phyloP scores from a whole-genome alignment of 1,140 invertebrate genomes.

The Kradibia gibbosae region DNA sequence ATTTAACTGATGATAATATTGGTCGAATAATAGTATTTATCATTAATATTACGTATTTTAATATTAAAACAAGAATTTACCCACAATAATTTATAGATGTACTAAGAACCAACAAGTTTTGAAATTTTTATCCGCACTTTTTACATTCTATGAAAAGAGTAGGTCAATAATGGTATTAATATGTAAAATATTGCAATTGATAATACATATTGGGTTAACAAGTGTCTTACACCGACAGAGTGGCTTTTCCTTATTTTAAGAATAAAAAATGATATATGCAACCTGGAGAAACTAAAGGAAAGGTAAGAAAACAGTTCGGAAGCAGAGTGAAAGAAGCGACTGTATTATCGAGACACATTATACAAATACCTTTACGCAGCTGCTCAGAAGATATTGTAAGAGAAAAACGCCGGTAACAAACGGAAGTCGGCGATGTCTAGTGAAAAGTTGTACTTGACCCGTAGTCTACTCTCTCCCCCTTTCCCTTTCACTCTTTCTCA shows the following conservation, averaged over 20 bases:
- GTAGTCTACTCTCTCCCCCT: not conserved
- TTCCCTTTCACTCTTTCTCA: not conserved
- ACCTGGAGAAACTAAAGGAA: not conserved
- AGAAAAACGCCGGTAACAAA: constrained; percentile 15
- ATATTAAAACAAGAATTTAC: no score
- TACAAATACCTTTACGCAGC: not conserved
- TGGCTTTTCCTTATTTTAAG: not conserved
- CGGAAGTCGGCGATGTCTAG: not conserved
- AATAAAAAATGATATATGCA: not conserved
- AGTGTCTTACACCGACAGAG: not conserved
- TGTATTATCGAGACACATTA: not conserved
- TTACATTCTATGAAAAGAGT: no score
- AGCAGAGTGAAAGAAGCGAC: not conserved
- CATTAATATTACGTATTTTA: no score
- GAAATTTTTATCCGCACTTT: no score
- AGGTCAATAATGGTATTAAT: no score
- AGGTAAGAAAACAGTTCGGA: not conserved
- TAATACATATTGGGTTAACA: not conserved
- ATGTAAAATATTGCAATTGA: not conserved
- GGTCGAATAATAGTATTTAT: no score
- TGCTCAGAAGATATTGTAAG: not conserved
- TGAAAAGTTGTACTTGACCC: not conserved
- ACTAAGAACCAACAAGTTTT: no score
- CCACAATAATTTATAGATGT: no score
- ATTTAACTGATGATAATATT: no score